These are phyloP conservation scores for Drosophila hawaiiensis DNA, from an alignment of 2,888 invertebrate species.

Conservation along the genomic window DNA sequence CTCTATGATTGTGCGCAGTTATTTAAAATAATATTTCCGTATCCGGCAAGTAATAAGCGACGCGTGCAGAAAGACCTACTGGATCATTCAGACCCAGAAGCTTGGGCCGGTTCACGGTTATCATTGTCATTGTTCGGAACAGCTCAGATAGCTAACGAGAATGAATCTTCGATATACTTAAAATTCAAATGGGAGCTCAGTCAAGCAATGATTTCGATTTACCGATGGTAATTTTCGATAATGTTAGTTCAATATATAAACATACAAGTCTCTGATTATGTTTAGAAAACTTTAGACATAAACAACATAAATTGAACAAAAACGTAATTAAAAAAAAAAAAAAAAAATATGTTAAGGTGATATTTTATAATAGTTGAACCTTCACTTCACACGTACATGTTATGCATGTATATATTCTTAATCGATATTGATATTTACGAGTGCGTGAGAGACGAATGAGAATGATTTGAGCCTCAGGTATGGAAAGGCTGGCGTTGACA, in stretches of 20 bases:
- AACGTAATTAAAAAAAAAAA: neutral
- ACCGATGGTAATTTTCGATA: neutral
- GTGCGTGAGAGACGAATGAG: conserved; percentile 17
- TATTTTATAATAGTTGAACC: neutral
- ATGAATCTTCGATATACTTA: neutral
- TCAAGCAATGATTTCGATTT: neutral
- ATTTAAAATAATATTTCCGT: conserved; percentile 80
- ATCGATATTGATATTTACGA: neutral
- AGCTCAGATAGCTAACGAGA: conserved; percentile 8
- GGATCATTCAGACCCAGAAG: neutral
- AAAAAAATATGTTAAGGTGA: neutral
- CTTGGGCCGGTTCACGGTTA: neutral
- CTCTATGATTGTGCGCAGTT: conserved; percentile 57
- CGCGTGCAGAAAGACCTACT: conserved; percentile 57
- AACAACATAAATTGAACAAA: neutral
- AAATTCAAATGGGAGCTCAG: neutral
- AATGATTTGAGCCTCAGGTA: conserved; percentile 12
- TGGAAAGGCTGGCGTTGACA: neutral
- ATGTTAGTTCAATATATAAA: neutral
- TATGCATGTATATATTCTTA: neutral
- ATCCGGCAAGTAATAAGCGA: conserved; percentile 74
- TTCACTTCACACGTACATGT: neutral
- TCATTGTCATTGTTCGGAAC: conserved; percentile 4
- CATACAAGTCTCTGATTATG: neutral
- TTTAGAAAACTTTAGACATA: neutral